Evolutionary conservation across 2,797 vertebrate genomes (phyloP).

Genomic region (Brachyalestes nurse): DNA sequence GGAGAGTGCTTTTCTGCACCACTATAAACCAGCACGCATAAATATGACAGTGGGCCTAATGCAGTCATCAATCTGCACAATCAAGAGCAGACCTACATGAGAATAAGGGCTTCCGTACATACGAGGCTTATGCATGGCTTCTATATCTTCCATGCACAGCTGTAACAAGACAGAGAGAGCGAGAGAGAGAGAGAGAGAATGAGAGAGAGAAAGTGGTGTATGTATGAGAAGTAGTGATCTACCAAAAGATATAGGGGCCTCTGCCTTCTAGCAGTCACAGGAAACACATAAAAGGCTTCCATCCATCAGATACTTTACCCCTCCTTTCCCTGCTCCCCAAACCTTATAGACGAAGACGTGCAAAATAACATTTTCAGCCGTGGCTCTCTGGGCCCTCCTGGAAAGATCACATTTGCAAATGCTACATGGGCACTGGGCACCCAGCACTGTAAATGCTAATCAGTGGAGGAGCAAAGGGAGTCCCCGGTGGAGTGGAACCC

Average conservation of each 20-base stretch:
- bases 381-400: conserved; percentile 58
- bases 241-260: background rate
- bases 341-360: conserved; percentile 54
- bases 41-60: conserved; percentile 69
- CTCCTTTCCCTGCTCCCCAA: background rate
- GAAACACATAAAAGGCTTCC: conserved; percentile 17
- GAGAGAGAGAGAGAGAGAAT: background rate
- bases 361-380: conserved; percentile 61
- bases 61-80: conserved; percentile 66
- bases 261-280: background rate
- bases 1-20: conserved; percentile 60
- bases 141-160: conserved; percentile 6
- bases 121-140: background rate
- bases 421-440: conserved; percentile 53
- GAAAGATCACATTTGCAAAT: conserved; percentile 64
- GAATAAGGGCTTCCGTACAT: background rate
- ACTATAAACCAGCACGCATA: conserved; percentile 69
- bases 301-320: conserved; percentile 20
- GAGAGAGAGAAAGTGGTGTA: background rate
- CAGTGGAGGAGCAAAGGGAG: conserved; percentile 56
- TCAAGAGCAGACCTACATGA: conserved; percentile 59
- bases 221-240: background rate
- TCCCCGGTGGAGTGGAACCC: conserved; percentile 47
- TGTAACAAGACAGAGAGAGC: background rate
- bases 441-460: conserved; percentile 76